phyloP scores from a whole-genome alignment of 2,888 invertebrate genomes.

The Lamellibrachia columna region DNA sequence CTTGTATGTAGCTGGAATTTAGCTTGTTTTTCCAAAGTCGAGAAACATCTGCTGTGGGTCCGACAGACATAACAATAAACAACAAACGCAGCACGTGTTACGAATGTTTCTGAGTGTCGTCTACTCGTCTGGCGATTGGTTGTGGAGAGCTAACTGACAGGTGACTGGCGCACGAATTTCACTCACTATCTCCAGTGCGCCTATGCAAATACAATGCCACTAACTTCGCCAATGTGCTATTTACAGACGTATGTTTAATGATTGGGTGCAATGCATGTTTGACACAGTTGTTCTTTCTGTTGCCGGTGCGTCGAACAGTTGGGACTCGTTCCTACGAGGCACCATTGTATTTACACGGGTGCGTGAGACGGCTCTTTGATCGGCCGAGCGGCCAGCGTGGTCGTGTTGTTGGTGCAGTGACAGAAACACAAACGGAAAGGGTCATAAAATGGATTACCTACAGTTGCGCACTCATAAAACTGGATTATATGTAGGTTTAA shows the following conservation, averaged over 20 bases:
- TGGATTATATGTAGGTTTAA: conserved; percentile 16
- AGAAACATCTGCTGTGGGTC: not conserved
- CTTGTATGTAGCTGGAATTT: not conserved
- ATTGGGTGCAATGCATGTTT: not conserved
- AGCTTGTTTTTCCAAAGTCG: not conserved
- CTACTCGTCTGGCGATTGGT: conserved; percentile 11
- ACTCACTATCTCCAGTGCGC: not conserved
- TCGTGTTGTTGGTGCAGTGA: conserved; percentile 9
- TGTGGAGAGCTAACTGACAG: not conserved
- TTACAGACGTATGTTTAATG: not conserved
- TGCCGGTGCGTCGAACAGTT: not conserved
- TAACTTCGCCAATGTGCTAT: not conserved
- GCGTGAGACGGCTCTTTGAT: not conserved
- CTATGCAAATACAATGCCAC: not conserved
- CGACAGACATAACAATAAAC: conserved; percentile 16
- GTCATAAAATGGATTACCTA: conserved; percentile 16
- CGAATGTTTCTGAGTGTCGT: not conserved
- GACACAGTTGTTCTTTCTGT: not conserved
- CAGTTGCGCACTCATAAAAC: conserved; percentile 6
- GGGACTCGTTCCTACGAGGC: conserved; percentile 6
- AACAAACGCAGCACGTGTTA: not conserved
- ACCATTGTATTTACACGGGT: conserved; percentile 2
- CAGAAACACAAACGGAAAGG: not conserved
- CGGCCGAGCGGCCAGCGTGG: not conserved
- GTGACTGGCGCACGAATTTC: conserved; percentile 3